Evolutionary conservation across 1,140 invertebrate species (phyloP), one percentile per base, ranked within the genome.

Genomic region (Battus philenor): DNA sequence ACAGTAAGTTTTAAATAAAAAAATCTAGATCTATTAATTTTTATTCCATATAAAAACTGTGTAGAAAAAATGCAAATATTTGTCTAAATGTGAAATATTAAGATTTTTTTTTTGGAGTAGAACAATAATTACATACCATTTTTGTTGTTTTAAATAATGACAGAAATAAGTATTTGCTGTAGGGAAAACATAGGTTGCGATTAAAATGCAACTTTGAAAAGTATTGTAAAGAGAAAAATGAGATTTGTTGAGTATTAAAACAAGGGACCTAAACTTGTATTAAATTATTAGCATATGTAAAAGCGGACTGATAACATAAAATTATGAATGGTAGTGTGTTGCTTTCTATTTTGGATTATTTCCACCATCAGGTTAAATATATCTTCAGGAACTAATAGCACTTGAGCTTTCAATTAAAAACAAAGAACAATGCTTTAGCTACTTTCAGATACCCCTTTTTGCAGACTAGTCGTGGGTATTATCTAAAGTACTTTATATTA

Each of bases 391-490:
- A 27, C n/a, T 27, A 27, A 27, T 27, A 27, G 24, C 2, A 9
- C 10, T 27, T 8, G 8, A 9, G 24, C 24, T 27, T 27, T 27
- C 10, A 27, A 11, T 39, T 22, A 20, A 31, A 18, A 7, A 32
- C 26, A 48, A 41, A 12, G 20, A 24, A 32, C 13, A 44, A 24
- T 20, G 22, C 9, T 33, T 43, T 44, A 30, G 41, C 10, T 27
- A 27, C 4, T 9, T 10, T 27, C 15, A 17, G 7, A 20, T n/a
- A n/a, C n/a, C n/a, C n/a, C n/a, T n/a, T 44, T 32, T 22, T 30
- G 13, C 59, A 68, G 70, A 62, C 76, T 80, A 83, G 79, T 82
- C 74, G 64, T 72, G 62, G 52, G 54, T 68, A 61, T 63, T 54
- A 41, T 60, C 56, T 56, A 27, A 43, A 54, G 33, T 27, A 47